Base-by-base conservation (phyloP, 1,140 invertebrate genomes). In the Drosophila gunungcola region DNA sequence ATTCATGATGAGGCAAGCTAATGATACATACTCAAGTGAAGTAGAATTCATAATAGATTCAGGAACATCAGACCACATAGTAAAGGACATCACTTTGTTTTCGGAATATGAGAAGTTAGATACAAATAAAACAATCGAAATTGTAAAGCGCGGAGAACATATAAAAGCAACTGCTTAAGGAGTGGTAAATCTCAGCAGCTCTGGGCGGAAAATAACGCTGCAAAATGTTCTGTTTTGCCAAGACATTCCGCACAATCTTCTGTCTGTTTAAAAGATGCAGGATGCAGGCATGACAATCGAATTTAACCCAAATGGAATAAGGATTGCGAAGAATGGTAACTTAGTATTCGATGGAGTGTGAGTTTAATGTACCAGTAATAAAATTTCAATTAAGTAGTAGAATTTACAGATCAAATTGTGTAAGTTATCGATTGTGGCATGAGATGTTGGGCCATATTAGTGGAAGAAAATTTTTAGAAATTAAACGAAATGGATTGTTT, bases 11-110 rank as follows among this genome's bases (percentile, higher is more conserved):
- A 58, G 39, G 48, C 13, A 48, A 60, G 32, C 32, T 27, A 60
- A 60, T 60, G 49, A 12, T n/a, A 60, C 2, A 60, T 16, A 60
- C 34, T 12, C n/a, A 60, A 21, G 29, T 2, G 34, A 9, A 2
- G 7, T 86, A 27, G 49, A 41, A 61, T 92, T 91, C 74, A 55
- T 89, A 43, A 56, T 92, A 52, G 90, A 91, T 58, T 92, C 41
- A 9, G 65, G 56, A n/a, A 41, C 41, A 2, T 72, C 53, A 51
- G 53, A 72, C 38, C 83, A 92, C 89, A 3, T 54, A 13, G 76
- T 91, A 39, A 92, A 90, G 32, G 75, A 78, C 13, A 69, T 79
- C 6, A 62, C 76, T 34, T 56, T 83, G 29, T 85, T 92, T 48
- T n/a, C 41, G 25, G 74, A 86, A 34, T 77, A 61, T 38, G 43